These are phyloP conservation scores for Thereva unica DNA, from an alignment of 2,888 invertebrate genomes.

Conservation along the genomic window DNA sequence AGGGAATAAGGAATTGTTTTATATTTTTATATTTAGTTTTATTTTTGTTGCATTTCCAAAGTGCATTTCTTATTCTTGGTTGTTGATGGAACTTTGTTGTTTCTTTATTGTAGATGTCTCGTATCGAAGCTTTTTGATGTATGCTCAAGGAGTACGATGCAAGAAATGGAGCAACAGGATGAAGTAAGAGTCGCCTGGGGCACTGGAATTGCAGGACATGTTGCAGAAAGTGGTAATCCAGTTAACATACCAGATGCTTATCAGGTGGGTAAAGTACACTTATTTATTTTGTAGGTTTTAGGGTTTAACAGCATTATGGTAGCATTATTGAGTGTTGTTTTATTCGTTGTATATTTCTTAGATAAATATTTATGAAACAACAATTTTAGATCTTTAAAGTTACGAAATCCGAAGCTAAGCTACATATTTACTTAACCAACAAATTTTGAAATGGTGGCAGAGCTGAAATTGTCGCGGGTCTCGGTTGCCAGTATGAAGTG, in stretches of 20 bases:
- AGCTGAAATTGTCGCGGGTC: conserved; percentile 58
- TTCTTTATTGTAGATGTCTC: conserved; percentile 65
- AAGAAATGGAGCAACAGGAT: conserved; percentile 90
- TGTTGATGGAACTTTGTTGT: neutral
- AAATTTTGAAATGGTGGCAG: conserved; percentile 61
- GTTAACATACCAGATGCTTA: conserved; percentile 96
- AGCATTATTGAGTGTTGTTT: no score
- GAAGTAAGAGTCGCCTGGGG: conserved; percentile 95
- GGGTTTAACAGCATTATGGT: neutral
- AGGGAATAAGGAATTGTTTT: no score
- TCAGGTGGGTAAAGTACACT: conserved; percentile 65
- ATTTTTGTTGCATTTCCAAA: conserved; percentile 2
- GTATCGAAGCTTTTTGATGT: conserved; percentile 96
- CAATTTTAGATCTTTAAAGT: conserved; percentile 47
- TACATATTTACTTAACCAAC: conserved; percentile 62
- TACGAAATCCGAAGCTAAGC: conserved; percentile 70
- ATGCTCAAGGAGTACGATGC: conserved; percentile 87
- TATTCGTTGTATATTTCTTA: no score
- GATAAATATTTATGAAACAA: no score
- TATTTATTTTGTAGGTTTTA: neutral
- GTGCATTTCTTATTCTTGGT: no score
- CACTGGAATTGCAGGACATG: conserved; percentile 92
- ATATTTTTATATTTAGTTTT: conserved; percentile 3
- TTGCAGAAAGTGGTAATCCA: conserved; percentile 88
- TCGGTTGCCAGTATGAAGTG: conserved; percentile 47